Evolutionary conservation across 2,888 invertebrate genomes (phyloP), one percentile per base, ranked within the genome.

Genomic region (Seira sanloemensis): DNA sequence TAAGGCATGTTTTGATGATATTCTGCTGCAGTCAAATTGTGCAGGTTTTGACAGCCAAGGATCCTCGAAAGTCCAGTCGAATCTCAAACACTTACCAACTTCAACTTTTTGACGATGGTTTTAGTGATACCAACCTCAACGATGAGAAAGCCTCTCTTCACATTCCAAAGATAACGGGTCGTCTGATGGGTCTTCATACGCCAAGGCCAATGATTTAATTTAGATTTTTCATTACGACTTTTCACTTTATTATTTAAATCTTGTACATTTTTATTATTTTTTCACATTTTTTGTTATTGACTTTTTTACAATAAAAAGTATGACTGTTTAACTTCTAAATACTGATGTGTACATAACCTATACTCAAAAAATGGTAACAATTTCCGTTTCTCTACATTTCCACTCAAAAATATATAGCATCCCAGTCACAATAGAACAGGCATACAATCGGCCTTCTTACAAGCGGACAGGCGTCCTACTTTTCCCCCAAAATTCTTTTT

Each of bases 11-110:
- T n/a, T n/a, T n/a, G n/a, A n/a, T n/a, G n/a, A n/a, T n/a, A n/a
- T n/a, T n/a, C n/a, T n/a, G n/a, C 67, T 73, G 23, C 37, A 84
- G 84, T 7, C 84, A 84, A 75, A 71, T 84, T 2, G 23, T 84
- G 2, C 78, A 84, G 74, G 27, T 84, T 2, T 25, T 84, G 18
- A 75, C 84, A 5, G 68, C 78, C 9, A 74, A 69, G 21, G 75
- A 84, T 58, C 18, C 73, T 1, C 25, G 65, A 5, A 69, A 74
- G 16, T 69, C 78, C 9, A 74, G 74, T 19, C 50, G 66, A 12
- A 46, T 75, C 12, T 46, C 74, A 5, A 65, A 62, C 24, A 19
- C 74, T 4, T 75, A 78, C 23, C 62, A 78, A 26, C 75, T 74
- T 21, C 75, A 58, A 23, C 27, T 62, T 18, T 67, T 58, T 27